Evolutionary conservation across 2,113 vertebrate species (phyloP).

Genomic region (Ptilonorhynchus violaceus): DNA sequence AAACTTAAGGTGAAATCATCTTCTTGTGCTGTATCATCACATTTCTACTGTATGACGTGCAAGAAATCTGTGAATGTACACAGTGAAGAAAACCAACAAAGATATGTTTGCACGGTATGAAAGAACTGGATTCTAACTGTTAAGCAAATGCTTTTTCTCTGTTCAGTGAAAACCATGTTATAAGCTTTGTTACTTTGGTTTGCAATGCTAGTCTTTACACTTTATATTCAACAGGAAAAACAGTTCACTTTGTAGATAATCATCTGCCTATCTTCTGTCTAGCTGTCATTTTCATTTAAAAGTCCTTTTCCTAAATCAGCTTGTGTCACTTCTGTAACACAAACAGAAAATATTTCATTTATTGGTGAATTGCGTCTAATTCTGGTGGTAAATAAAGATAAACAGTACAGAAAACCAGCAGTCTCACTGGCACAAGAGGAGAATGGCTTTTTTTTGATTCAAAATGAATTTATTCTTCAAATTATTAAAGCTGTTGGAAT

Average conservation of each 20-base stretch:
- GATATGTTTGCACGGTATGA: background rate
- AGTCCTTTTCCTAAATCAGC: background rate
- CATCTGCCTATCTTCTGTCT: background rate
- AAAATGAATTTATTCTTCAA: background rate
- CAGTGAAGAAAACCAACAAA: background rate
- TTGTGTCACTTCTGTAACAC: background rate
- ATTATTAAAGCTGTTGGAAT: background rate
- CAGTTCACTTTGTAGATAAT: background rate
- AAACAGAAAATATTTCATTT: background rate
- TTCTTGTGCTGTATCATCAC: background rate
- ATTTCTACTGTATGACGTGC: background rate
- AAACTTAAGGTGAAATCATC: background rate
- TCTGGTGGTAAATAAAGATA: background rate
- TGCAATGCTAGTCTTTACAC: background rate
- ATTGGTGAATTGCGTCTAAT: background rate
- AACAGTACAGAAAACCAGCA: background rate
- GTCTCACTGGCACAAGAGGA: background rate
- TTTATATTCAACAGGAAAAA: background rate
- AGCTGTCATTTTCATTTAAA: background rate
- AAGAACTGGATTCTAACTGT: background rate
- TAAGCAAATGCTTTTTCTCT: background rate
- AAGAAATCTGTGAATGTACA: background rate
- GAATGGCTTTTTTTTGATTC: background rate
- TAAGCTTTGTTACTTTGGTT: background rate
- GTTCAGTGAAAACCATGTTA: background rate